These are phyloP conservation scores for Frankliniella intonsa DNA, from an alignment of 2,888 invertebrate genomes.

Conservation along the genomic window DNA sequence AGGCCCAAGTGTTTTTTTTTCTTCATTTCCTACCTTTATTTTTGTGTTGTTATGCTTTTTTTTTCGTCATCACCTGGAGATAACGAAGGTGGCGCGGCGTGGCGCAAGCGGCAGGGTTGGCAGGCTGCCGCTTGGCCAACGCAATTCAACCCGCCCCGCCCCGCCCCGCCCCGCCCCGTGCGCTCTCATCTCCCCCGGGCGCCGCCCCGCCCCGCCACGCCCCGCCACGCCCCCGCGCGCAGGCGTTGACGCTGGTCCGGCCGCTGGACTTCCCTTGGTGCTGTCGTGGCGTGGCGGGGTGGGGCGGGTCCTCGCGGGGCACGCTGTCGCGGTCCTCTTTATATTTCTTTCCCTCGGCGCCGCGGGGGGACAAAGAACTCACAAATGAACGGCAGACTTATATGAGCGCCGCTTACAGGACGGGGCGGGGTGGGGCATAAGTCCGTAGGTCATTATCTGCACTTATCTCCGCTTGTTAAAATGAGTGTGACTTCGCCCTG, in stretches of 20 bases:
- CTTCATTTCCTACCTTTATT: background rate
- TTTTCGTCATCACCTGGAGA: constrained; percentile 25
- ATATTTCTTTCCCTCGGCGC: background rate
- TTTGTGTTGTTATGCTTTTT: background rate
- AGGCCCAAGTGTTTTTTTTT: background rate
- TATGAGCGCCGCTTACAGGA: no score
- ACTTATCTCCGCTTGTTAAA: no score
- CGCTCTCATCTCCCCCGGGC: background rate
- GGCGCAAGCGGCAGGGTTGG: background rate
- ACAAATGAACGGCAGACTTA: no score
- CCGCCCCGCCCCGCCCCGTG: background rate
- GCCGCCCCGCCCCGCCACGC: background rate
- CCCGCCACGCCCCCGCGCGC: background rate
- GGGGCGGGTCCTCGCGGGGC: background rate
- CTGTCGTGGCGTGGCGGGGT: background rate
- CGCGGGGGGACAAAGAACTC: no score
- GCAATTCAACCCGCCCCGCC: background rate
- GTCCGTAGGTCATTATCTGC: no score
- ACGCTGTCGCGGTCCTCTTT: background rate
- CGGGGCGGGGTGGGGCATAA: no score
- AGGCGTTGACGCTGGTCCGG: background rate
- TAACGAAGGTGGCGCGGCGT: background rate
- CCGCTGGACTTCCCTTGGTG: background rate
- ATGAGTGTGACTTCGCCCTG: no score
- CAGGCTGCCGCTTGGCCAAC: background rate